Conservation (phyloP, 2,113 vertebrate species). For the Orthonyx spaldingii region DNA sequence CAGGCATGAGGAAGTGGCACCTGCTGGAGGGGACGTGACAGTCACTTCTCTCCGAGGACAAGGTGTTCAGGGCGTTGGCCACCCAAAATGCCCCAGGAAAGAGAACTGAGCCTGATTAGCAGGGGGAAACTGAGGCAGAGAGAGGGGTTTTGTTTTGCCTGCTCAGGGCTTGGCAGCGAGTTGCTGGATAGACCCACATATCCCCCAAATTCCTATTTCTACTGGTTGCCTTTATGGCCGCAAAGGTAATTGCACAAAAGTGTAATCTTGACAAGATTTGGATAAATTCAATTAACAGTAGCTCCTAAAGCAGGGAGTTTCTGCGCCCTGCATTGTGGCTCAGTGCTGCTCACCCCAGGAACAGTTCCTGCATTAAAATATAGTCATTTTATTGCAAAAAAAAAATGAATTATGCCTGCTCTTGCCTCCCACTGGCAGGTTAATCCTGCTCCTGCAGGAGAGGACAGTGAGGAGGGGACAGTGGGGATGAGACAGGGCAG, state of each 20-base stretch:
- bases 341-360: neutral
- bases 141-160: neutral
- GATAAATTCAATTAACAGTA: neutral
- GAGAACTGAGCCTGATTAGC: neutral
- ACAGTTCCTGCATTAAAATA: neutral
- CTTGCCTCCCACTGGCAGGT: neutral
- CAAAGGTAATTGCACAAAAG: neutral
- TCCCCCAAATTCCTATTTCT: neutral
- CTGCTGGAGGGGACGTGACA: neutral
- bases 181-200: neutral
- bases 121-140: neutral
- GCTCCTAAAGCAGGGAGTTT: neutral
- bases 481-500: neutral
- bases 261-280: neutral
- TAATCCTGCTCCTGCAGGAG: neutral
- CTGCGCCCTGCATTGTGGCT: neutral
- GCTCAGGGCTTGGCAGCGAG: rapidly evolving
- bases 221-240: neutral
- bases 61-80: neutral
- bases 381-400: neutral
- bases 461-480: neutral
- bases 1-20: constrained; percentile 43
- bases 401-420: neutral
- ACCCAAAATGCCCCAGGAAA: neutral
- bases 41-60: neutral